These are phyloP conservation scores for Odontocerum albicorne DNA, from an alignment of 2,888 invertebrate genomes.

Conservation along the genomic window DNA sequence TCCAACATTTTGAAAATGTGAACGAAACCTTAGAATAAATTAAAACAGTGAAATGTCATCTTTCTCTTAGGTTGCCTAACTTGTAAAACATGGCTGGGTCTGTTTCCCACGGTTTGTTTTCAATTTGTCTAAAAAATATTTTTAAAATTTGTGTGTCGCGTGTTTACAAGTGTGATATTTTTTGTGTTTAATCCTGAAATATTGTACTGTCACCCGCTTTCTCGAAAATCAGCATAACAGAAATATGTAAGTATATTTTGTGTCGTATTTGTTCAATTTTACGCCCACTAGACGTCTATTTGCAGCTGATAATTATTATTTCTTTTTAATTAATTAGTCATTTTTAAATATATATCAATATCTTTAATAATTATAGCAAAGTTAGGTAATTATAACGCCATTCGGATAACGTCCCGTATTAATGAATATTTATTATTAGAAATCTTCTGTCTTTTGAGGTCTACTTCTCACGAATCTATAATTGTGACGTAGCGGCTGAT, in stretches of 20 bases:
- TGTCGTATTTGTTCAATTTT: slow-evolving; percentile 22
- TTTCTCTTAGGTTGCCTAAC: slow-evolving; percentile 23
- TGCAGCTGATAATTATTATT: slow-evolving; percentile 34
- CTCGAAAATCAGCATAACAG: no score
- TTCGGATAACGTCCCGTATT: neutral
- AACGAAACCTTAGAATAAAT: no score
- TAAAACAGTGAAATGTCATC: slow-evolving; percentile 23
- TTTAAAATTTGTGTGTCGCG: slow-evolving; percentile 6
- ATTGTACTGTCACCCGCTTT: no score
- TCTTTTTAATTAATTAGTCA: slow-evolving; percentile 18
- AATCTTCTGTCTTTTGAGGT: slow-evolving; percentile 12
- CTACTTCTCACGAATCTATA: slow-evolving; percentile 9
- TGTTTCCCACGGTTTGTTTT: slow-evolving; percentile 30
- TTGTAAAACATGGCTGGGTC: slow-evolving; percentile 30
- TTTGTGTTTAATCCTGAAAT: no score
- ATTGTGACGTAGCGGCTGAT: slow-evolving; percentile 28
- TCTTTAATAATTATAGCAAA: no score
- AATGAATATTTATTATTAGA: neutral
- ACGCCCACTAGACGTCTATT: slow-evolving; percentile 34
- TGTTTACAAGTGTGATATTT: slow-evolving; percentile 10
- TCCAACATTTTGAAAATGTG: no score
- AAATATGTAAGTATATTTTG: slow-evolving; percentile 23
- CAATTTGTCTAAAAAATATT: slow-evolving; percentile 16
- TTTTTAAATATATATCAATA: neutral
- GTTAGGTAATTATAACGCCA: neutral